phyloP scores from a whole-genome alignment of 1,140 invertebrate species.

The Drosophila varians region DNA sequence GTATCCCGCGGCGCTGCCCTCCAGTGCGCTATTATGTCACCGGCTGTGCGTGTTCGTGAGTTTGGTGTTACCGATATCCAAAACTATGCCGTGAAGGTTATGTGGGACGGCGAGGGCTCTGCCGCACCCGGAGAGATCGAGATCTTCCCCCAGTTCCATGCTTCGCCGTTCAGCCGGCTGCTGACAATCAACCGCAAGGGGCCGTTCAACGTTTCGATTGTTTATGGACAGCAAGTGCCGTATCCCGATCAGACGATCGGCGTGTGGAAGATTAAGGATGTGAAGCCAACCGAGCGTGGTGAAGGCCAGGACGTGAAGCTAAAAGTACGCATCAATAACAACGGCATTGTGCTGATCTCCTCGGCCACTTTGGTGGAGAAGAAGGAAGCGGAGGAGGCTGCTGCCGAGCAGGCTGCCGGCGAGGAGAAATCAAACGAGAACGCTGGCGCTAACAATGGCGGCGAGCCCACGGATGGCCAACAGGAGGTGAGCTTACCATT shows the following conservation, averaged over 20 bases:
- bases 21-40: conserved; percentile 98
- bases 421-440: conserved; percentile 82
- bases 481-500: conserved; percentile 84
- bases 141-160: conserved; percentile 94
- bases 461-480: conserved; percentile 84
- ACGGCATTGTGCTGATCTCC: conserved; percentile 95
- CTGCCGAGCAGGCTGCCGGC: conserved; percentile 72
- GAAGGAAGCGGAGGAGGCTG: conserved; percentile 87
- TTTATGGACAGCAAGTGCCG: conserved; percentile 89
- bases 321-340: conserved; percentile 95
- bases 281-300: conserved; percentile 93
- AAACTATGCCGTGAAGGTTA: conserved; percentile 94
- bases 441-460: conserved; percentile 54
- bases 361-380: conserved; percentile 94
- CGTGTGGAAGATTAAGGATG: conserved; percentile 93
- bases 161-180: conserved; percentile 96
- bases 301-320: conserved; percentile 97
- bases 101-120: conserved; percentile 90
- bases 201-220: conserved; percentile 93
- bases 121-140: conserved; percentile 87
- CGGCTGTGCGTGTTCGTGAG: conserved; percentile 97
- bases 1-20: conserved; percentile 97
- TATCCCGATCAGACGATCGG: conserved; percentile 93
- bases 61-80: conserved; percentile 97
- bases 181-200: conserved; percentile 95